Base-by-base conservation (phyloP, 2,113 vertebrate genomes). In the Sprattus sprattus region DNA sequence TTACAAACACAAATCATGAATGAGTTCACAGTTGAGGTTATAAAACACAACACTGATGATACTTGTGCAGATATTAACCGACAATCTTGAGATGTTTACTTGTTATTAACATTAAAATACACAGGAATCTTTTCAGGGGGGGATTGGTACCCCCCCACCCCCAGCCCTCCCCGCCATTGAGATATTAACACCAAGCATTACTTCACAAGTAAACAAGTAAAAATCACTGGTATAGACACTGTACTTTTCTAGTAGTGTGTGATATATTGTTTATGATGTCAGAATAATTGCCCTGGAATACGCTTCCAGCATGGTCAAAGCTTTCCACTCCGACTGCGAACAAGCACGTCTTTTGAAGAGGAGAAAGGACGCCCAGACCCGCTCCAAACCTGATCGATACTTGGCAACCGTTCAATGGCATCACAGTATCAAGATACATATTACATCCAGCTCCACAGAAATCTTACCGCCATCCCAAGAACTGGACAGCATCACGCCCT, bases 31-130 rank as follows among this genome's bases (percentile, higher is more conserved):
- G 86, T 88, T 89, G 39, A 39, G 28, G 71, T 78, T 78, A 78
- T 32, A 91, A 91, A 89, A 86, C 87, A 88, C 86, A 54, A 92
- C 81, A 88, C 83, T 84, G 81, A 90, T 88, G 89, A 91, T n/a
- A 28, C 83, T 83, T 87, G 87, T 89, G 89, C 87, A 88, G 86
- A 89, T 86, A 88, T 49, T 85, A 32, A 88, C 85, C 15, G 86
- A 80, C 3, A 75, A 90, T 81, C 71, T 78, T 78, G 28, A 32
- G 71, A 78, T 71, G 64, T 71, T 71, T 71, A 39, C 10, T 78
- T 78, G 13, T 78, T 39, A 78, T 15, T 39, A 32, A 39, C 32
- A 5, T 78, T 39, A 78, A 78, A 78, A 78, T 60, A 60, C 71
- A 78, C 71, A 78, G 28, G 25, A 39, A 39, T 71, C 10, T 25